These are phyloP conservation scores for Crax fasciolata DNA, from an alignment of 2,797 vertebrate genomes.

Conservation along the genomic window DNA sequence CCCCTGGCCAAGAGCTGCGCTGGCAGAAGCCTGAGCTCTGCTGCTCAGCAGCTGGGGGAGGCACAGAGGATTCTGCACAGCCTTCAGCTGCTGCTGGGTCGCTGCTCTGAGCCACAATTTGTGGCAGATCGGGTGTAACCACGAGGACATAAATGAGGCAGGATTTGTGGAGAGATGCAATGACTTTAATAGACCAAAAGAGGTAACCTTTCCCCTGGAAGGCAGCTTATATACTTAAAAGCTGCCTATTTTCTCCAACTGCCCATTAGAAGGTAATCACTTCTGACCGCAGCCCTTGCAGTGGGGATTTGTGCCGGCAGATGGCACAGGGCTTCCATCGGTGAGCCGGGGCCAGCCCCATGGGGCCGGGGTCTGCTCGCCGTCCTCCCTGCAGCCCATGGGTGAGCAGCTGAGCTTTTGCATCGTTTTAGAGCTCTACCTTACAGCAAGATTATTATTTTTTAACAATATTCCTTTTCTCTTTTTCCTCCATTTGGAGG, in stretches of 20 bases:
- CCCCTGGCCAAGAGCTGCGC: rapidly evolving
- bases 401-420: rapidly evolving
- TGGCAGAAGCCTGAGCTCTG: rapidly evolving
- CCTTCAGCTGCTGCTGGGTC: not conserved
- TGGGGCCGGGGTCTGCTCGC: not conserved
- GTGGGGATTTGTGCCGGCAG: not conserved
- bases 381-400: rapidly evolving
- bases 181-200: rapidly evolving
- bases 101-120: not conserved
- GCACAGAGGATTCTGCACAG: not conserved
- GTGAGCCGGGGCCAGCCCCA: not conserved
- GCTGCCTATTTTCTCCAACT: rapidly evolving
- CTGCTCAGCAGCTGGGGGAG: rapidly evolving
- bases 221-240: rapidly evolving
- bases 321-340: not conserved
- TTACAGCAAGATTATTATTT: not conserved
- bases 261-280: rapidly evolving
- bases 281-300: rapidly evolving
- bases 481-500: rapidly evolving
- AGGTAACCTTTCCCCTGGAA: rapidly evolving
- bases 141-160: not conserved
- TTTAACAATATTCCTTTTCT: rapidly evolving
- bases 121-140: not conserved
- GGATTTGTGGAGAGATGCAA: not conserved
- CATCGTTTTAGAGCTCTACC: rapidly evolving